A percentile compares a stretch with the other conserved stretches of the same genome.
These are phyloP conservation scores for Podarcis muralis DNA, from an alignment of 2,113 vertebrate genomes.

Conservation along the genomic window DNA sequence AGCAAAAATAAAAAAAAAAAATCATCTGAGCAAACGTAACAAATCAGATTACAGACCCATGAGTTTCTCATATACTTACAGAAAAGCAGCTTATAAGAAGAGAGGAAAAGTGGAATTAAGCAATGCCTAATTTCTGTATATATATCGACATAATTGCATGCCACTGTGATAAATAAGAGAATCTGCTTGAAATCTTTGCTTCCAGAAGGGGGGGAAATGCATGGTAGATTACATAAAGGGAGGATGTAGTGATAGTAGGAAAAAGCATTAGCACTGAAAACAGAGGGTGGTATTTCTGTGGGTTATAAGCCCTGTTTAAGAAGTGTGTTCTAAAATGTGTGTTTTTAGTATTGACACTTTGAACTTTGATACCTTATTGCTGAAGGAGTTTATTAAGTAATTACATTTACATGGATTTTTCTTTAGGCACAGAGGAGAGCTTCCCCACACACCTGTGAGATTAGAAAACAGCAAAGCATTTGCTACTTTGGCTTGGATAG, in stretches of 20 bases:
- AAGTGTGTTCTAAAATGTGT: neutral
- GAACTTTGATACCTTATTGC: constrained; percentile 4
- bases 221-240: neutral
- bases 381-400: constrained; percentile 14
- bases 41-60: constrained; percentile 49
- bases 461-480: constrained; percentile 18
- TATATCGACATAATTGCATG: constrained; percentile 41
- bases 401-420: constrained; percentile 23
- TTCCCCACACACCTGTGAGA: constrained; percentile 12
- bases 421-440: neutral
- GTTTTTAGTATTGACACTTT: constrained; percentile 2
- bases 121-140: constrained; percentile 31
- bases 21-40: constrained; percentile 51
- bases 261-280: constrained; percentile 30
- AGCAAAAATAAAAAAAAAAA: constrained; percentile 46
- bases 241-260: neutral
- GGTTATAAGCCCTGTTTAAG: constrained; percentile 20
- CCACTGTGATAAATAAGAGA: constrained; percentile 33
- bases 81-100: constrained; percentile 43
- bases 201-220: constrained; percentile 17
- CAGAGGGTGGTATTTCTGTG: constrained; percentile 3
- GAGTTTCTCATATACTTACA: constrained; percentile 30
- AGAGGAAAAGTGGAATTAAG: constrained; percentile 44
- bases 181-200: constrained; percentile 25
- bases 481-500: neutral